These are phyloP conservation scores for Xiphophorus birchmanni DNA, from an alignment of 2,797 vertebrate species.

Conservation along the genomic window DNA sequence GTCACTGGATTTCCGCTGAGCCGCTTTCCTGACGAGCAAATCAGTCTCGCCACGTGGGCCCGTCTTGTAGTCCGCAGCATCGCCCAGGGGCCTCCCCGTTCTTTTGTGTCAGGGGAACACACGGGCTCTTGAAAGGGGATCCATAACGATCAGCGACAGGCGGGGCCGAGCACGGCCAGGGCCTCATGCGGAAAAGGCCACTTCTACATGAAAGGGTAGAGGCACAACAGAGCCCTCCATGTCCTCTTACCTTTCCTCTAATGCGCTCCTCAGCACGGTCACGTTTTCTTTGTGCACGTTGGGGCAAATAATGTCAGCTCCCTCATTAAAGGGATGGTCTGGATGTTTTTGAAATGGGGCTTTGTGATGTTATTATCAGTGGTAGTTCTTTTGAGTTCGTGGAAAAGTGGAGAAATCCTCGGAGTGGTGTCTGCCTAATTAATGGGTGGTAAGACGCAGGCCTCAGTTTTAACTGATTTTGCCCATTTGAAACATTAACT, in stretches of 20 bases:
- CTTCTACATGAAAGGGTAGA: conserved; percentile 72
- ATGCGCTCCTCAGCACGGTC: conserved; percentile 44
- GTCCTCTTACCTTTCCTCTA: conserved; percentile 56
- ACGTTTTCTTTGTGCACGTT: conserved; percentile 45
- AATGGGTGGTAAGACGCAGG: neutral
- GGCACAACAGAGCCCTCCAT: conserved; percentile 50
- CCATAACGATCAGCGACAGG: conserved; percentile 78
- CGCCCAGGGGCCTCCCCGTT: conserved; percentile 71
- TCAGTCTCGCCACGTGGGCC: conserved; percentile 68
- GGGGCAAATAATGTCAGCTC: conserved; percentile 52
- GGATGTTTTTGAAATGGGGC: neutral
- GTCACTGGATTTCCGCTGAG: conserved; percentile 63
- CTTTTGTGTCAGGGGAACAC: conserved; percentile 70
- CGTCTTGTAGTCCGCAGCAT: conserved; percentile 56
- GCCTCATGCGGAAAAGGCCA: conserved; percentile 70
- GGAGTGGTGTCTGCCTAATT: neutral
- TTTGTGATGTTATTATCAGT: neutral
- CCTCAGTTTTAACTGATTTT: neutral
- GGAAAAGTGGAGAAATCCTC: neutral
- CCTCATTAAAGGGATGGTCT: conserved; percentile 43
- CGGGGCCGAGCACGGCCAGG: conserved; percentile 48
- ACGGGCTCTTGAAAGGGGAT: conserved; percentile 67
- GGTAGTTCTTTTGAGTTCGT: neutral
- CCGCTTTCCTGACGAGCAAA: conserved; percentile 67
- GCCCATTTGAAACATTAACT: neutral